These are phyloP conservation scores for Aproaerema taeniolella DNA, from an alignment of 2,888 invertebrate species.

Conservation along the genomic window DNA sequence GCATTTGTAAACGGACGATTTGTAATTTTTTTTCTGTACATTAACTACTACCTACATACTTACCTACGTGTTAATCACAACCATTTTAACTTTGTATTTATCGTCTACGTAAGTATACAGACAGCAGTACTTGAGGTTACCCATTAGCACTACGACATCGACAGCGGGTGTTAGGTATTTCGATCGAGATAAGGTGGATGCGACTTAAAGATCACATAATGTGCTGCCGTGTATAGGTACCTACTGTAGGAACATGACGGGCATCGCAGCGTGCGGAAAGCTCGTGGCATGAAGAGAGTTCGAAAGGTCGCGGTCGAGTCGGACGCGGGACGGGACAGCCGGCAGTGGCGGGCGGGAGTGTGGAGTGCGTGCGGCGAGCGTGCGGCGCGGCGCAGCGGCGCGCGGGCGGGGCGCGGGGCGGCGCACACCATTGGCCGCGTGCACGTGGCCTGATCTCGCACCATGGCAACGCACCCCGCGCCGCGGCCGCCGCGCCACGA, in stretches of 20 bases:
- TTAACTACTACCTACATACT: too few species aligned
- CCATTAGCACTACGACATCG: too few species aligned
- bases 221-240: too few species aligned
- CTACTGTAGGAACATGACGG: too few species aligned
- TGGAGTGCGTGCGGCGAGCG: conserved; percentile 61
- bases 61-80: too few species aligned
- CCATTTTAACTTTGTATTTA: too few species aligned
- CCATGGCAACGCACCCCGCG: conserved; percentile 76
- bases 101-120: too few species aligned
- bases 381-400: conserved; percentile 76
- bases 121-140: too few species aligned
- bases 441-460: conserved; percentile 87
- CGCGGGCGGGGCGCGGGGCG: conserved; percentile 6
- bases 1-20: too few species aligned
- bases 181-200: not conserved
- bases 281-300: not conserved
- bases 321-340: not conserved
- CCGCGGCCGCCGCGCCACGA: conserved; percentile 25
- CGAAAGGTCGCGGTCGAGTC: not conserved
- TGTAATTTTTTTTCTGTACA: too few species aligned
- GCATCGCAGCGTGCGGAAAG: too few species aligned
- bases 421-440: conserved; percentile 76
- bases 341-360: conserved; percentile 11
- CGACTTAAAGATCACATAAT: not conserved
- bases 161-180: too few species aligned